Conservation (phyloP, 1,140 invertebrate species). For the Ephestia elutella region DNA sequence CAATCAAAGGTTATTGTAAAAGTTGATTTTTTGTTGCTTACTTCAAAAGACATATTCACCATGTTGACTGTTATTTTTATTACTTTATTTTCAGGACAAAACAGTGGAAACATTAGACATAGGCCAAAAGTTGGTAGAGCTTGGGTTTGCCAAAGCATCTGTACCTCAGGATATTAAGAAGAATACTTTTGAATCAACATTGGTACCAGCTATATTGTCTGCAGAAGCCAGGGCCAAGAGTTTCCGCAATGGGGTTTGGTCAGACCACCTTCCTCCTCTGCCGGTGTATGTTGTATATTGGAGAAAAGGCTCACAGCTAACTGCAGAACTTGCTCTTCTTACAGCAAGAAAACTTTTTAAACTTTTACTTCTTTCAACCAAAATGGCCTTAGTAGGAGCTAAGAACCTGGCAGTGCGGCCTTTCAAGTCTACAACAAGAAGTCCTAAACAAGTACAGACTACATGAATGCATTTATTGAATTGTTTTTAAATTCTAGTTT, state of each 20-base stretch:
- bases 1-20: slow-evolving; percentile 39
- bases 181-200: slow-evolving; percentile 57
- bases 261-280: slow-evolving; percentile 50
- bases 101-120: slow-evolving; percentile 56
- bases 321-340: slow-evolving; percentile 32
- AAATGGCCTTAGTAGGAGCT: slow-evolving; percentile 47
- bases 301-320: slow-evolving; percentile 50
- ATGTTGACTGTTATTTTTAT: too few species aligned
- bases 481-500: slow-evolving; percentile 29
- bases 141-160: slow-evolving; percentile 61
- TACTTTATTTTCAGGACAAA: slow-evolving; percentile 47
- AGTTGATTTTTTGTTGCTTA: not conserved
- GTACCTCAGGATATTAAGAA: slow-evolving; percentile 50
- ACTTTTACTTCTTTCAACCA: slow-evolving; percentile 35
- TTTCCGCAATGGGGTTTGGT: slow-evolving; percentile 60
- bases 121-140: slow-evolving; percentile 60
- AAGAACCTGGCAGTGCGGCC: slow-evolving; percentile 47
- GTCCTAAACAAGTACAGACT: slow-evolving; percentile 46
- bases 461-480: slow-evolving; percentile 47
- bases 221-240: slow-evolving; percentile 54
- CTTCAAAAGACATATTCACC: too few species aligned
- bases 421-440: slow-evolving; percentile 37
- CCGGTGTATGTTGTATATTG: slow-evolving; percentile 54
- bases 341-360: slow-evolving; percentile 39
- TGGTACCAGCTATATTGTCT: slow-evolving; percentile 51